Conservation (phyloP, 2,797 vertebrate genomes). For the Cygnus olor region DNA sequence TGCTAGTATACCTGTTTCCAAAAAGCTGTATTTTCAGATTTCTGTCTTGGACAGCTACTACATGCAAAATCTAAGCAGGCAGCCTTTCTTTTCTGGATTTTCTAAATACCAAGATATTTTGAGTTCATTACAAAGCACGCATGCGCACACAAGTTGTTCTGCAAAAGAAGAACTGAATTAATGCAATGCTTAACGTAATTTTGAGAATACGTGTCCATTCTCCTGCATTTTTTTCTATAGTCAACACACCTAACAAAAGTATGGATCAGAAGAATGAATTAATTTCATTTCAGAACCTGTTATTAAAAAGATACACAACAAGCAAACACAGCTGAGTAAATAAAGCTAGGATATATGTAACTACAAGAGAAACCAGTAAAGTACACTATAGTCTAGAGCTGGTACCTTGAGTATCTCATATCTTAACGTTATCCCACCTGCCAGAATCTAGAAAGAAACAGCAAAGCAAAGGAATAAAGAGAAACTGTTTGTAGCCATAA, state of each 20-base stretch:
- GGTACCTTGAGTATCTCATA: not conserved
- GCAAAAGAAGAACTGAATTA: not conserved
- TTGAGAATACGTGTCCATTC: not conserved
- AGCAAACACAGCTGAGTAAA: not conserved
- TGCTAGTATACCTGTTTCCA: not conserved
- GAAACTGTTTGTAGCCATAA: not conserved
- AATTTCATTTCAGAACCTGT: not conserved
- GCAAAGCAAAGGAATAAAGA: not conserved
- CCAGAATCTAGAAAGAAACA: not conserved
- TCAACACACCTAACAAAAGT: not conserved
- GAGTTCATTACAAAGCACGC: not conserved
- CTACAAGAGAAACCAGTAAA: not conserved
- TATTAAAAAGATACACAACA: not conserved
- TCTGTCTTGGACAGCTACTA: not conserved
- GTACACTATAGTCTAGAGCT: not conserved
- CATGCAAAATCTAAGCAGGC: not conserved
- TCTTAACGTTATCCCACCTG: not conserved
- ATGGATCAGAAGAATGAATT: not conserved
- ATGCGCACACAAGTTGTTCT: not conserved
- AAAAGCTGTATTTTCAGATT: not conserved
- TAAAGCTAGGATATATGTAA: not conserved
- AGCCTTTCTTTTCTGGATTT: not conserved
- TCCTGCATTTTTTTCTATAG: not conserved
- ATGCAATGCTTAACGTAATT: not conserved
- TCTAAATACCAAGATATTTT: not conserved